These are phyloP conservation scores for Gambusia affinis DNA, from an alignment of 2,113 vertebrate genomes.

Conservation along the genomic window DNA sequence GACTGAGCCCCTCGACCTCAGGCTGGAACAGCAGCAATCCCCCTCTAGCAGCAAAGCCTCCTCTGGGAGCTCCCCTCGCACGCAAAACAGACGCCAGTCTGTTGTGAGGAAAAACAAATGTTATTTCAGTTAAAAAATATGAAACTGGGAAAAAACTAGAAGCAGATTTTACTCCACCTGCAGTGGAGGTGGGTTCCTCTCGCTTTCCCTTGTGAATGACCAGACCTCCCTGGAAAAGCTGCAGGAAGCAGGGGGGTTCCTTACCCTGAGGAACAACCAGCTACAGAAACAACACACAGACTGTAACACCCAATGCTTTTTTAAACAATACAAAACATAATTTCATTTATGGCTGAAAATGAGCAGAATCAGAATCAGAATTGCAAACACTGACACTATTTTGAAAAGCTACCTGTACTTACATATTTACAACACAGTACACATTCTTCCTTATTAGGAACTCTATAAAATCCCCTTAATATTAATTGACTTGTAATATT, in stretches of 20 bases:
- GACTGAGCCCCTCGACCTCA: slow-evolving; percentile 78
- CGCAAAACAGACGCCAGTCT: slow-evolving; percentile 77
- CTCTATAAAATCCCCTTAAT: background rate
- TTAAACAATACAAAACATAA: too few species aligned
- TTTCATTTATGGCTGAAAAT: too few species aligned
- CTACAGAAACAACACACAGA: slow-evolving; percentile 45
- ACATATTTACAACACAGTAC: too few species aligned
- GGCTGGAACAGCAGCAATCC: slow-evolving; percentile 69
- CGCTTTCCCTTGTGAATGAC: slow-evolving; percentile 72
- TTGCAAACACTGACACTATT: too few species aligned
- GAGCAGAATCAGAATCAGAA: too few species aligned
- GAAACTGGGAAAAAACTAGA: background rate
- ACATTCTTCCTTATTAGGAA: background rate
- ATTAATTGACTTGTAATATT: background rate
- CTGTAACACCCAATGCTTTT: background rate
- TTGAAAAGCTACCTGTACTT: too few species aligned
- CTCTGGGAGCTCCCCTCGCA: slow-evolving; percentile 75
- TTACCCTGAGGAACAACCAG: slow-evolving; percentile 77
- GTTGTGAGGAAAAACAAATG: slow-evolving; percentile 4
- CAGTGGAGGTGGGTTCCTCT: slow-evolving; percentile 38
- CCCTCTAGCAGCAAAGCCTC: slow-evolving; percentile 80
- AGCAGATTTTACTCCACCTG: slow-evolving; percentile 57
- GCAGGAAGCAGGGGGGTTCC: slow-evolving; percentile 82
- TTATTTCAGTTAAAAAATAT: background rate
- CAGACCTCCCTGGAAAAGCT: slow-evolving; percentile 82